Percentiles rank a stretch among this genome's conserved stretches.
Evolutionary conservation across 1,140 invertebrate species (phyloP).

Genomic region (Lethocerus indicus): DNA sequence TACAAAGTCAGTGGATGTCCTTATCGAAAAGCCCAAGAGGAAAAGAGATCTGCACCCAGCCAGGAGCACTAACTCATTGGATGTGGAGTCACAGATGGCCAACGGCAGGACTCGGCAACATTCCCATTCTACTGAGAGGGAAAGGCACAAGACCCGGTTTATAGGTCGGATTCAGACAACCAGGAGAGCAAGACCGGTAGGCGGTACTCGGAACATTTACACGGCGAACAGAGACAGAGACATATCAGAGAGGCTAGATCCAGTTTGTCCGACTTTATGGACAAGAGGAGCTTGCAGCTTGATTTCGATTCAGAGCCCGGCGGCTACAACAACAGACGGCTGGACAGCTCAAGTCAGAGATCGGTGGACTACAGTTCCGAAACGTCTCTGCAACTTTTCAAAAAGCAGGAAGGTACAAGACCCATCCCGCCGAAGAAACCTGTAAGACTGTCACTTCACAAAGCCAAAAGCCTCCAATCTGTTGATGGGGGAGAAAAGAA

Average conservation of each 20-base stretch:
- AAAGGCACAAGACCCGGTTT: too few relatives aligned
- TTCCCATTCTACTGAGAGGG: too few relatives aligned
- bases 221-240: slow-evolving; percentile 16
- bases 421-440: slow-evolving; percentile 73
- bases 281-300: slow-evolving; percentile 35
- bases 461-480: slow-evolving; percentile 62
- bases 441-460: slow-evolving; percentile 57
- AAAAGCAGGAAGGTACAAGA: slow-evolving; percentile 26
- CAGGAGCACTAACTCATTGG: slow-evolving; percentile 14
- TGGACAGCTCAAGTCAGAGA: slow-evolving; percentile 23
- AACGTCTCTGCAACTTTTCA: slow-evolving; percentile 25
- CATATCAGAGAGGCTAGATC: slow-evolving; percentile 21
- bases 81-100: slow-evolving; percentile 11
- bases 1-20: slow-evolving; percentile 14
- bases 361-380: slow-evolving; percentile 19
- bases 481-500: slow-evolving; percentile 33
- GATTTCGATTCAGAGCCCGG: slow-evolving; percentile 45
- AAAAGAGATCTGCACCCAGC: slow-evolving; percentile 10
- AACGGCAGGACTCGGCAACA: too few relatives aligned
- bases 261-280: slow-evolving; percentile 20
- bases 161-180: slow-evolving; percentile 5
- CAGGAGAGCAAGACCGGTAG: slow-evolving; percentile 16
- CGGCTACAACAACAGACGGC: slow-evolving; percentile 27
- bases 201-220: slow-evolving; percentile 8
- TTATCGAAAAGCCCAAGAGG: slow-evolving; percentile 10